phyloP scores from a whole-genome alignment of 2,797 vertebrate genomes.

The Oceanodroma leucorhoa region DNA sequence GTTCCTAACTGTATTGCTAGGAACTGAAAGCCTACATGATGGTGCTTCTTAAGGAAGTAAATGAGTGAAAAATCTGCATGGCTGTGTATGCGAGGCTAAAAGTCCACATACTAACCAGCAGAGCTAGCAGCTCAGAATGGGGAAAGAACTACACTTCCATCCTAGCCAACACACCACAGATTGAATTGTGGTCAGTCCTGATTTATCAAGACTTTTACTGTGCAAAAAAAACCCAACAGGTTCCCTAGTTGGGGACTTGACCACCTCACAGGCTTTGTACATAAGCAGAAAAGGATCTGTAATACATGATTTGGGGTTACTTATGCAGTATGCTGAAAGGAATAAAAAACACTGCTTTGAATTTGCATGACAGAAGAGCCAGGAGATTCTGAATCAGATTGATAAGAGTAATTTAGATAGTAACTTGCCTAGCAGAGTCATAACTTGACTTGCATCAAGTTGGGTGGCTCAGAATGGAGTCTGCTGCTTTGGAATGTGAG shows the following conservation, averaged over 20 bases:
- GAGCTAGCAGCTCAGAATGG: neutral
- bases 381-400: neutral
- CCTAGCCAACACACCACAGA: neutral
- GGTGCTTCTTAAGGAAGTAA: neutral
- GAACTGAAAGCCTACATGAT: neutral
- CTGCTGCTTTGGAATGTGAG: neutral
- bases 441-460: neutral
- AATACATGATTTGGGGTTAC: neutral
- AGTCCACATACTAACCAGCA: neutral
- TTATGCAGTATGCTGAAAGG: neutral
- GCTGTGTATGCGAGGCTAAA: neutral
- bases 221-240: neutral
- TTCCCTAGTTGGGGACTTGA: neutral
- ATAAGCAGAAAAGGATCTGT: neutral
- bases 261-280: neutral
- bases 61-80: neutral
- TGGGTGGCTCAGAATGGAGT: neutral
- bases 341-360: neutral
- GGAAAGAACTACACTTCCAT: neutral
- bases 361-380: neutral
- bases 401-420: neutral
- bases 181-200: neutral
- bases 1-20: neutral
- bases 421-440: neutral
- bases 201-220: neutral